phyloP scores from a whole-genome alignment of 2,797 vertebrate genomes.

The Brachyalestes nurse region DNA sequence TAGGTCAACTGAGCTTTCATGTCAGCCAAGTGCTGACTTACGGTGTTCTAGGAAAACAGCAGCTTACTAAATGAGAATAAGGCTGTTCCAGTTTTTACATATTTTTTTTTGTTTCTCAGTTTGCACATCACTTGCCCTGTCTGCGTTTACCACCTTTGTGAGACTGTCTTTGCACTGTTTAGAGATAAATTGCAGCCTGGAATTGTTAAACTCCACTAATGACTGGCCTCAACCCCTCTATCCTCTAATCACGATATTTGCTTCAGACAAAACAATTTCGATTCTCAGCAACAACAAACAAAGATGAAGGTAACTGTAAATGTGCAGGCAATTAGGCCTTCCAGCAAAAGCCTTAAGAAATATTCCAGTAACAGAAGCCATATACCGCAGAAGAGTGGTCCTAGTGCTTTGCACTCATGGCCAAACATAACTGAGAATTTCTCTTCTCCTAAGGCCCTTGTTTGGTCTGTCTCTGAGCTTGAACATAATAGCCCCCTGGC shows the following conservation, averaged over 20 bases:
- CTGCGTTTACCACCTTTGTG: not conserved
- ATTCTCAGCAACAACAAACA: slow-evolving; percentile 26
- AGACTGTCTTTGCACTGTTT: not conserved
- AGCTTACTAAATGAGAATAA: slow-evolving; percentile 4
- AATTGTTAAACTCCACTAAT: slow-evolving; percentile 33
- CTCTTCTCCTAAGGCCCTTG: slow-evolving; percentile 21
- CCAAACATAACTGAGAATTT: slow-evolving; percentile 21
- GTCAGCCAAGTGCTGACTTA: slow-evolving; percentile 31
- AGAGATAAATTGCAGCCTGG: slow-evolving; percentile 9
- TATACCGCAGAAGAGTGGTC: slow-evolving; percentile 14
- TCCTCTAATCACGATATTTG: slow-evolving; percentile 38
- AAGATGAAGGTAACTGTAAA: slow-evolving; percentile 34
- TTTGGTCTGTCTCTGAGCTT: slow-evolving; percentile 36
- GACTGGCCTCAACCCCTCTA: not conserved
- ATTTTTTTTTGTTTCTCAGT: not conserved
- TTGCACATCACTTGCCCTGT: not conserved
- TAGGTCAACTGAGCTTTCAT: slow-evolving; percentile 27
- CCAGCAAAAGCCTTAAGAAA: slow-evolving; percentile 20
- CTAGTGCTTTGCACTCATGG: not conserved
- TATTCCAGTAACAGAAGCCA: slow-evolving; percentile 19
- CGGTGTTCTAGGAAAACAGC: not conserved
- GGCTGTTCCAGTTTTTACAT: slow-evolving; percentile 12
- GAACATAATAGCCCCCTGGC: slow-evolving; percentile 46
- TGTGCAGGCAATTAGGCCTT: slow-evolving; percentile 17
- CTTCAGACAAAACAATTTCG: slow-evolving; percentile 29